Conservation (phyloP, 2,797 vertebrate genomes). For the Hemibagrus guttatus region DNA sequence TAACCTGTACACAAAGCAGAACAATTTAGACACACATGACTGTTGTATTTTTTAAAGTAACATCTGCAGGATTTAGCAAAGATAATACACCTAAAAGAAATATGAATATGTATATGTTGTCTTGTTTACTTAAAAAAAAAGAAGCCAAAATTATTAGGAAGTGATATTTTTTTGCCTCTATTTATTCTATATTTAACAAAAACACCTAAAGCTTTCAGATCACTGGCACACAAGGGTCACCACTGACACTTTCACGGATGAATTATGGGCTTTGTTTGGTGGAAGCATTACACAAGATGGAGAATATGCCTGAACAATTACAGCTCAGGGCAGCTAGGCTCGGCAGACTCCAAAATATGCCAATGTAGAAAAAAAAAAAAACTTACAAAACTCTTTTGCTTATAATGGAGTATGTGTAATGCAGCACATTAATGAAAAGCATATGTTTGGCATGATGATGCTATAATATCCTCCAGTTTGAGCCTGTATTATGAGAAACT, state of each 20-base stretch:
- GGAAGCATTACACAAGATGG: not conserved
- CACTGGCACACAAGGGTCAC: not conserved
- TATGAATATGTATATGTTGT: not conserved
- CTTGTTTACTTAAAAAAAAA: not conserved
- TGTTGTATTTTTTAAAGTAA: not conserved
- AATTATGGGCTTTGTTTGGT: conserved; percentile 10
- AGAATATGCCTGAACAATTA: conserved; percentile 12
- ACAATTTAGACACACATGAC: not conserved
- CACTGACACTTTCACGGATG: not conserved
- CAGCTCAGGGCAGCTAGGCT: not conserved
- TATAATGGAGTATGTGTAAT: conserved; percentile 11
- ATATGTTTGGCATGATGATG: not conserved
- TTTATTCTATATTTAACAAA: not conserved
- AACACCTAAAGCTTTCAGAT: not conserved
- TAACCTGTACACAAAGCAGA: conserved; percentile 20
- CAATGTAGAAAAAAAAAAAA: not conserved
- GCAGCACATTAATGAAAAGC: conserved; percentile 18
- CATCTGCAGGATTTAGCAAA: not conserved
- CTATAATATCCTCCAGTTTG: not conserved
- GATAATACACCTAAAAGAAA: not conserved
- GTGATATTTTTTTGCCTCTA: not conserved
- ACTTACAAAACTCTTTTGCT: not conserved
- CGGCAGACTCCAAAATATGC: conserved; percentile 13
- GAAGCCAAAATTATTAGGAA: not conserved
- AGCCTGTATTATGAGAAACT: conserved; percentile 15